phyloP scores from a whole-genome alignment of 2,888 invertebrate genomes.

The Synergus gifuensis region DNA sequence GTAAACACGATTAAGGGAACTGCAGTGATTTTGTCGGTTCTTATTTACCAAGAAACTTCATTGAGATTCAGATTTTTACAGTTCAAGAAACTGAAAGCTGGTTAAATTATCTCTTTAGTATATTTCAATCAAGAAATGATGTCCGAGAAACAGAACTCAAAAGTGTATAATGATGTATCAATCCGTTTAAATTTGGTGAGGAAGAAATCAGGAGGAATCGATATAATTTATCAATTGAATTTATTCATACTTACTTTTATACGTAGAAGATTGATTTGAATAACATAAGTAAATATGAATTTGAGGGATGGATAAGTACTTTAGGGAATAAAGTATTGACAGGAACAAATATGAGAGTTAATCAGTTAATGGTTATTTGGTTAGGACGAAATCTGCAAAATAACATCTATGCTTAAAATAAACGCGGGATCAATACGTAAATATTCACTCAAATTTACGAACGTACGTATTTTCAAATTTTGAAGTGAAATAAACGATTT shows the following conservation, averaged over 20 bases:
- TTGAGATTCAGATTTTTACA: constrained; percentile 9
- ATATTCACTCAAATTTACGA: neutral
- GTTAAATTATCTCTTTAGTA: constrained; percentile 5
- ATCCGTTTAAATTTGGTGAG: neutral
- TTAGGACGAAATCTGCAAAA: neutral
- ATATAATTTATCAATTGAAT: neutral
- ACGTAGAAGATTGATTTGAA: too few species aligned
- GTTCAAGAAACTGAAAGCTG: constrained; percentile 10
- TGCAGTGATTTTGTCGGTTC: constrained; percentile 52
- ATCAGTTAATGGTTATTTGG: neutral
- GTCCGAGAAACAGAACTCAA: neutral
- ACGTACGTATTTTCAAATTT: too few species aligned
- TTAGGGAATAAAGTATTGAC: neutral
- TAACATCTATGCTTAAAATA: neutral
- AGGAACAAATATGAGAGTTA: neutral
- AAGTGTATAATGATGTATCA: neutral
- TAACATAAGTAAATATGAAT: too few species aligned
- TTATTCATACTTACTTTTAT: neutral
- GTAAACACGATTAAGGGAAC: constrained; percentile 50
- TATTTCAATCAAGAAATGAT: constrained; percentile 25
- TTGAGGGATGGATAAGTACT: neutral
- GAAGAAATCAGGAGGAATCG: neutral
- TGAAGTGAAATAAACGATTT: neutral
- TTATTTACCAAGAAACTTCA: constrained; percentile 53
- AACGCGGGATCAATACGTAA: neutral